Evolutionary conservation across 35 echinoderm and acorn worm genomes (phyloP).

Genomic region (Ptychodera flava): DNA sequence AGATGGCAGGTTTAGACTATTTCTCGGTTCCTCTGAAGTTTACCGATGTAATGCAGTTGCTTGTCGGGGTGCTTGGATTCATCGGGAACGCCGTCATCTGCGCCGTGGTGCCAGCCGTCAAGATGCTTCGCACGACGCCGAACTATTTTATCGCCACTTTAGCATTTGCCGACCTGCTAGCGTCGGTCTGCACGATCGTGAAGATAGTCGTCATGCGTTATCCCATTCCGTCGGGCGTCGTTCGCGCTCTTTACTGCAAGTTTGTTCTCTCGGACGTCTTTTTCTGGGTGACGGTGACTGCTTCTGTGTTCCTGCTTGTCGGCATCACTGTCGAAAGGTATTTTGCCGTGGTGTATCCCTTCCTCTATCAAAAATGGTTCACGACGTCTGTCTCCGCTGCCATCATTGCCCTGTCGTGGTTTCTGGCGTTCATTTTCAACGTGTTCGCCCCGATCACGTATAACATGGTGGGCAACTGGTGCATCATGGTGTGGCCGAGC

Average conservation of each 20-base stretch:
- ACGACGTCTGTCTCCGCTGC: slow-evolving; percentile 37
- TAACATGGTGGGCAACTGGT: slow-evolving; percentile 23
- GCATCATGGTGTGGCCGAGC: slow-evolving; percentile 46
- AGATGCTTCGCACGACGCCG: background rate
- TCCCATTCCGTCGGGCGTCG: background rate
- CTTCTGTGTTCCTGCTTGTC: slow-evolving; percentile 92
- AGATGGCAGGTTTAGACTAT: background rate
- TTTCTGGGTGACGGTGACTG: slow-evolving; percentile 90
- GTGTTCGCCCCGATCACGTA: slow-evolving; percentile 78
- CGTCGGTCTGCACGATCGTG: background rate
- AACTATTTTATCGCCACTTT: background rate
- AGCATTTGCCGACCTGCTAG: background rate
- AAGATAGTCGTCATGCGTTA: background rate
- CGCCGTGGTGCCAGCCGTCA: background rate
- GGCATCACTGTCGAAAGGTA: slow-evolving; percentile 74
- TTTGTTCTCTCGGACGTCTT: slow-evolving; percentile 55
- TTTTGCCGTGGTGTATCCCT: slow-evolving; percentile 86
- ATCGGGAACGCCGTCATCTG: background rate
- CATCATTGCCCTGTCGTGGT: slow-evolving; percentile 60
- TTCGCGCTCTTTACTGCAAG: slow-evolving; percentile 70
- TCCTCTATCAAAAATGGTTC: slow-evolving; percentile 70
- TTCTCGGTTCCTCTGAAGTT: background rate
- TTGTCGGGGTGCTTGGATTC: background rate
- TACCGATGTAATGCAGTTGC: background rate
- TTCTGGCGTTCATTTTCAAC: slow-evolving; percentile 55